These are phyloP conservation scores for Macrosiphum euphorbiae DNA, from an alignment of 2,888 invertebrate genomes.

Conservation along the genomic window DNA sequence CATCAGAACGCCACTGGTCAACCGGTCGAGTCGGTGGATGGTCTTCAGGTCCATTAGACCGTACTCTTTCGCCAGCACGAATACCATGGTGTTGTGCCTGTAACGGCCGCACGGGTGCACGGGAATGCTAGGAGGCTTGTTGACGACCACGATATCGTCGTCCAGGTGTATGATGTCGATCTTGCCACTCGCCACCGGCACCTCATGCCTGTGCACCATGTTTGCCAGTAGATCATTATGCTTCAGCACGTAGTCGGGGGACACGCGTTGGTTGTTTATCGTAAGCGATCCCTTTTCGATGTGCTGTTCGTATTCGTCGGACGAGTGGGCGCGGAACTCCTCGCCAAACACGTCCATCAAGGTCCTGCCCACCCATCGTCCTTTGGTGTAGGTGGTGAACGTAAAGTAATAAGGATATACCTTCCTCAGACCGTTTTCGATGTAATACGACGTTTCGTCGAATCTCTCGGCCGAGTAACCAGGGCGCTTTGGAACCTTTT, in stretches of 20 bases:
- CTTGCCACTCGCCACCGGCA: slow-evolving; percentile 95
- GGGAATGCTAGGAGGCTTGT: slow-evolving; percentile 99
- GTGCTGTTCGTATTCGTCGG: slow-evolving; percentile 80
- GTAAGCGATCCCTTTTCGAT: slow-evolving; percentile 82
- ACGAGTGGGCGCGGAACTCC: slow-evolving; percentile 93
- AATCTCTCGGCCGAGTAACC: slow-evolving; percentile 93
- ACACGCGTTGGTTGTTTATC: slow-evolving; percentile 92
- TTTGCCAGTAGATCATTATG: slow-evolving; percentile 94
- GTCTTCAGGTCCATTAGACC: slow-evolving; percentile 93
- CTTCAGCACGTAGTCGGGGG: slow-evolving; percentile 90
- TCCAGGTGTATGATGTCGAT: slow-evolving; percentile 98
- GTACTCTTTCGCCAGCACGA: slow-evolving; percentile 96
- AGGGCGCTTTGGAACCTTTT: slow-evolving; percentile 73
- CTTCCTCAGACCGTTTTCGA: slow-evolving; percentile 94
- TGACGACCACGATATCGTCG: slow-evolving; percentile 98
- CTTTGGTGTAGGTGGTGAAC: slow-evolving; percentile 95
- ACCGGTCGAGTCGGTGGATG: slow-evolving; percentile 94
- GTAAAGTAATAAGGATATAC: slow-evolving; percentile 98
- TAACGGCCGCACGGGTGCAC: slow-evolving; percentile 99
- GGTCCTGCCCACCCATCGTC: slow-evolving; percentile 94
- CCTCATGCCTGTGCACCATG: slow-evolving; percentile 98
- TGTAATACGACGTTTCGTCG: slow-evolving; percentile 94
- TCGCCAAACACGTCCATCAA: slow-evolving; percentile 92
- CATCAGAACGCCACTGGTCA: slow-evolving; percentile 93
- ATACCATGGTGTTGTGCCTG: slow-evolving; percentile 95